Evolutionary conservation across 2,797 vertebrate species (phyloP), one percentile per base, ranked within the genome.

Genomic region (Gallinago stenura): DNA sequence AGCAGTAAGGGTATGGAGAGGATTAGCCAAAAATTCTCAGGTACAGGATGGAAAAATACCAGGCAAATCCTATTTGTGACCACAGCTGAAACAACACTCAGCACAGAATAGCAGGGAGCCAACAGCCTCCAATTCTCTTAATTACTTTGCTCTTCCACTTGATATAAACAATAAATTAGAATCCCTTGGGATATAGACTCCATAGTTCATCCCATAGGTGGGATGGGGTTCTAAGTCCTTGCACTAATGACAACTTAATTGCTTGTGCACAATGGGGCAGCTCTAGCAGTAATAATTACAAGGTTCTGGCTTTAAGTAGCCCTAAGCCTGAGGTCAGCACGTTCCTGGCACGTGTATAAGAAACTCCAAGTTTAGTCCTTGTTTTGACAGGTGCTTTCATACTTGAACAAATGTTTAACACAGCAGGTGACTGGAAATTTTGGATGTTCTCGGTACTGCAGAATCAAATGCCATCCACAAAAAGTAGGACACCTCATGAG

Each of bases 311-410:
- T 88, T 65, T 30, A 30, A 53, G 33, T 12, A 28, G 14, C 19
- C 26, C 37, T 24, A 13, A 37, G 13, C 33, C 33, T 37, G 69
- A 61, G 33, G 17, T 82, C 54, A n/a, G 25, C 31, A 21, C 20
- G 6, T 3, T 6, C 41, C 21, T 25, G 39, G 8, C 43, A 46
- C 2, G 56, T 2, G 2, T 16, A 13, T 5, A 43, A 10, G 25
- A 53, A 69, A 73, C 24, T 25, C 12, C 30, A 39, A 18, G n/a
- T 18, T 68, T 16, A n/a, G 9, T 22, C 14, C 30, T 64, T 22
- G 11, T 41, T 51, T 30, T 45, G 26, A 7, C 30, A 37, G 24
- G 22, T 65, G 33, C 11, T 64, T 69, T 68, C 21, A 50, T 31
- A 68, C 37, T 28, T 25, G 19, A 75, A 24, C 30, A 45, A 22